These are phyloP conservation scores for Ecliptopera silaceata DNA, from an alignment of 2,888 invertebrate species.

Conservation along the genomic window DNA sequence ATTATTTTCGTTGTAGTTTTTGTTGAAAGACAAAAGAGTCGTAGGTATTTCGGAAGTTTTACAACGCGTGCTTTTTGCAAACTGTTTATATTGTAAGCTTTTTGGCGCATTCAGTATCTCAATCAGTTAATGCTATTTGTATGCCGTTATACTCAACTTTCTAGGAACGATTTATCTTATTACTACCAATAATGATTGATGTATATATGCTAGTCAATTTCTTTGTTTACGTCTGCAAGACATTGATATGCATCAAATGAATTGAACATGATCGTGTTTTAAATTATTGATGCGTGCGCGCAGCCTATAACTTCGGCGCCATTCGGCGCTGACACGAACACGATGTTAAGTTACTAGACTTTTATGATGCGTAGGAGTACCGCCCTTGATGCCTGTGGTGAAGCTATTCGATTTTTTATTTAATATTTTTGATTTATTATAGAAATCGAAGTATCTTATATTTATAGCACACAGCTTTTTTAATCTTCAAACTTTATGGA, in stretches of 20 bases:
- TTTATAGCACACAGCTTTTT: too few species aligned
- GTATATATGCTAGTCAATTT: constrained; percentile 24
- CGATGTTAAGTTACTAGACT: constrained; percentile 3
- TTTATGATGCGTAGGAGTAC: constrained; percentile 47
- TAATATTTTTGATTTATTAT: not conserved
- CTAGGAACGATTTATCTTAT: not conserved
- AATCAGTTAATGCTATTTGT: too few species aligned
- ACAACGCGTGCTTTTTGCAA: too few species aligned
- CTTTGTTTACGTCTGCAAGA: constrained; percentile 44
- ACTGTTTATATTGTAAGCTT: too few species aligned
- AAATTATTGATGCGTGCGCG: constrained; percentile 51
- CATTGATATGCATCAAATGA: constrained; percentile 48
- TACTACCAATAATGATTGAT: not conserved
- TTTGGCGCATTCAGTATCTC: too few species aligned
- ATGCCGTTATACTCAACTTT: too few species aligned
- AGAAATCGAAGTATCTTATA: not conserved
- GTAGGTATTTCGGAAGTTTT: too few species aligned
- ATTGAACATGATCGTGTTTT: constrained; percentile 37
- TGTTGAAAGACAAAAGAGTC: too few species aligned
- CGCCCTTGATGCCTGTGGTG: constrained; percentile 48
- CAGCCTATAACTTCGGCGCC: constrained; percentile 43
- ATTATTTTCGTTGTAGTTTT: too few species aligned
- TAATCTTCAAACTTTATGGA: too few species aligned
- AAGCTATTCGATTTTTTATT: constrained; percentile 43
- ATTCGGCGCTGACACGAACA: constrained; percentile 41